Percentiles rank a stretch among this genome's conserved stretches.
phyloP scores from a whole-genome alignment of 2,888 invertebrate species.

The Cephus rjabovi region DNA sequence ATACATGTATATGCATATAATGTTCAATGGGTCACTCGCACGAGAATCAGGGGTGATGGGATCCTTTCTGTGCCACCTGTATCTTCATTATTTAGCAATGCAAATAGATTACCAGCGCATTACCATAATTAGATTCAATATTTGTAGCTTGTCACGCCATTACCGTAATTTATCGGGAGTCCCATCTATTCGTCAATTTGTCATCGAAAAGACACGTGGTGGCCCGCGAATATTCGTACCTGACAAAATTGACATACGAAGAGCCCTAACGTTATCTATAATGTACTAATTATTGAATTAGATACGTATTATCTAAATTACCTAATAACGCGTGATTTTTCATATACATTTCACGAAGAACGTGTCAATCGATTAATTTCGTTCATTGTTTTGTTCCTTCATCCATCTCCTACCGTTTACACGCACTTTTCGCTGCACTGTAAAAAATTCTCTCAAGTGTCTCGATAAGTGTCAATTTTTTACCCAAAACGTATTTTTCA shows the following conservation, averaged over 20 bases:
- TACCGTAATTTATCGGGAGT: conserved; percentile 50
- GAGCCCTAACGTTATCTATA: background rate
- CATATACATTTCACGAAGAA: background rate
- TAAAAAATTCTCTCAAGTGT: background rate
- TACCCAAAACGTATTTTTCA: background rate
- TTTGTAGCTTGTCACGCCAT: conserved; percentile 57
- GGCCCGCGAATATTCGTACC: background rate
- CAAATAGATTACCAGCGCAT: conserved; percentile 55
- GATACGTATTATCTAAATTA: background rate
- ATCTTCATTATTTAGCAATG: conserved; percentile 57
- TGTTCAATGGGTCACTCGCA: conserved; percentile 46
- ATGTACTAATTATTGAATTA: background rate
- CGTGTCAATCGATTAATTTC: background rate
- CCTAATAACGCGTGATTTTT: background rate
- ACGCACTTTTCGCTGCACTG: background rate
- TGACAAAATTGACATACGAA: background rate
- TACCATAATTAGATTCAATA: conserved; percentile 63
- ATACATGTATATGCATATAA: background rate
- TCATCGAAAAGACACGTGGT: conserved; percentile 17
- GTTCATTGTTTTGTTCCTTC: background rate
- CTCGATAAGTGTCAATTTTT: background rate
- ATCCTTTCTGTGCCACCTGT: conserved; percentile 53
- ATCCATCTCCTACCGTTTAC: background rate
- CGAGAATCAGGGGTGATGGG: conserved; percentile 36
- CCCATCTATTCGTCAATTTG: conserved; percentile 41